Evolutionary conservation across 1,140 invertebrate species (phyloP).

Genomic region (Hormaphis cornu): DNA sequence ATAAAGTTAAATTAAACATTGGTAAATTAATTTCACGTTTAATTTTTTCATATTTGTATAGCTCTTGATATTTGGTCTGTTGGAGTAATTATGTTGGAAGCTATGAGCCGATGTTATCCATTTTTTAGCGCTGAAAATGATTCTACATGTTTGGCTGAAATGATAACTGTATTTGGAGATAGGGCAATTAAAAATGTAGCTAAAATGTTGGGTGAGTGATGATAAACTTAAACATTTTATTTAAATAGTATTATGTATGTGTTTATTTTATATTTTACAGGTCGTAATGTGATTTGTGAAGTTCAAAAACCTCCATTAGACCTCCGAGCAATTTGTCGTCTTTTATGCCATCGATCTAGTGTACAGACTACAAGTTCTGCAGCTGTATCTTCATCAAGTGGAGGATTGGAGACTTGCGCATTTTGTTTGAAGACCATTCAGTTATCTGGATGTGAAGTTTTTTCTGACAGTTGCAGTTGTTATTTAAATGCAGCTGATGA

Average conservation of each 20-base stretch:
- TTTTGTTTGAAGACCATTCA: conserved; percentile 18
- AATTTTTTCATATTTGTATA: conserved; percentile 39
- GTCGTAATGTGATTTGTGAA: conserved; percentile 25
- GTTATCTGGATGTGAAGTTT: conserved; percentile 18
- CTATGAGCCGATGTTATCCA: conserved; percentile 68
- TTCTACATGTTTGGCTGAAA: conserved; percentile 69
- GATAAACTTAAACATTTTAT: background rate
- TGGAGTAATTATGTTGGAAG: conserved; percentile 73
- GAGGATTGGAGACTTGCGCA: conserved; percentile 1
- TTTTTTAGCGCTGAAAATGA: conserved; percentile 77
- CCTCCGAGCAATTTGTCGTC: conserved; percentile 17
- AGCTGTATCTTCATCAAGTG: conserved; percentile 9
- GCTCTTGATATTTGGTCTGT: conserved; percentile 84
- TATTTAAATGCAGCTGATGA: conserved; percentile 23
- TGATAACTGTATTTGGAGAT: conserved; percentile 69
- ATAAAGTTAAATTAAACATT: too few species aligned
- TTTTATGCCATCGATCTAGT: conserved; percentile 13
- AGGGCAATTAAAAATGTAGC: conserved; percentile 58
- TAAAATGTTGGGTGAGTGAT: conserved; percentile 51
- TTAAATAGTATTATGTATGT: background rate
- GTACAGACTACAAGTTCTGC: background rate
- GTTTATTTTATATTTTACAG: background rate
- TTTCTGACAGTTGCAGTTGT: conserved; percentile 29
- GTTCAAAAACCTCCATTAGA: conserved; percentile 22
- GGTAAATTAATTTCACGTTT: background rate